Evolutionary conservation across 1,140 invertebrate species (phyloP).

Genomic region (Panonychus citri): DNA sequence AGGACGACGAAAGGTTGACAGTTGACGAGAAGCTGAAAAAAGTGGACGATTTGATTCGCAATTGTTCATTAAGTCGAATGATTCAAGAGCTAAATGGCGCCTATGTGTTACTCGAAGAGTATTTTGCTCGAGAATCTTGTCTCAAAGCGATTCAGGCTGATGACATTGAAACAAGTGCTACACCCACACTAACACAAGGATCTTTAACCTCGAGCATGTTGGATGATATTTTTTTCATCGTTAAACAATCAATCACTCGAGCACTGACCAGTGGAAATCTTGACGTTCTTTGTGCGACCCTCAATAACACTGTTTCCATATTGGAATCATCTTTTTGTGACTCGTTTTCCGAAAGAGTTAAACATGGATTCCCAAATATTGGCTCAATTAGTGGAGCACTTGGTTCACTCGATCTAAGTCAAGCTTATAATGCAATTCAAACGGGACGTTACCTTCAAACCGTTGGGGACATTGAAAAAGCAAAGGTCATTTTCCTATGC

Average conservation of each 20-base stretch:
- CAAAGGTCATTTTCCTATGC: conserved; percentile 44
- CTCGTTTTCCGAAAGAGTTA: conserved; percentile 43
- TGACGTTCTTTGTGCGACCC: conserved; percentile 83
- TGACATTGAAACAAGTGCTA: conserved; percentile 26
- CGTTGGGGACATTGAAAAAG: conserved; percentile 32
- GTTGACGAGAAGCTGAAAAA: conserved; percentile 7
- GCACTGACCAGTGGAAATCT: conserved; percentile 67
- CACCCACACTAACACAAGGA: conserved; percentile 18
- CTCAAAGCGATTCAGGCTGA: conserved; percentile 35
- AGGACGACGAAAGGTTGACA: conserved; percentile 7
- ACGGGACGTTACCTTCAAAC: conserved; percentile 33
- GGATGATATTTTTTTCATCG: conserved; percentile 93
- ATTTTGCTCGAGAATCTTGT: conserved; percentile 86
- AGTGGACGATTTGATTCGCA: conserved; percentile 20
- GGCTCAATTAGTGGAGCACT: neutral
- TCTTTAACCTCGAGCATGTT: conserved; percentile 71
- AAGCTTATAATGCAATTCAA: conserved; percentile 43
- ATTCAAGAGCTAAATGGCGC: conserved; percentile 75
- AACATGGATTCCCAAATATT: conserved; percentile 46
- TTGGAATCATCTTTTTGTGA: conserved; percentile 64
- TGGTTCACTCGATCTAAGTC: conserved; percentile 47
- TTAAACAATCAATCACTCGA: conserved; percentile 79
- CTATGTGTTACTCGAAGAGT: conserved; percentile 80
- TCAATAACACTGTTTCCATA: conserved; percentile 73
- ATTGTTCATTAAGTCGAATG: conserved; percentile 48